These are phyloP conservation scores for Mohoua ochrocephala DNA, from an alignment of 2,113 vertebrate species.

Conservation along the genomic window DNA sequence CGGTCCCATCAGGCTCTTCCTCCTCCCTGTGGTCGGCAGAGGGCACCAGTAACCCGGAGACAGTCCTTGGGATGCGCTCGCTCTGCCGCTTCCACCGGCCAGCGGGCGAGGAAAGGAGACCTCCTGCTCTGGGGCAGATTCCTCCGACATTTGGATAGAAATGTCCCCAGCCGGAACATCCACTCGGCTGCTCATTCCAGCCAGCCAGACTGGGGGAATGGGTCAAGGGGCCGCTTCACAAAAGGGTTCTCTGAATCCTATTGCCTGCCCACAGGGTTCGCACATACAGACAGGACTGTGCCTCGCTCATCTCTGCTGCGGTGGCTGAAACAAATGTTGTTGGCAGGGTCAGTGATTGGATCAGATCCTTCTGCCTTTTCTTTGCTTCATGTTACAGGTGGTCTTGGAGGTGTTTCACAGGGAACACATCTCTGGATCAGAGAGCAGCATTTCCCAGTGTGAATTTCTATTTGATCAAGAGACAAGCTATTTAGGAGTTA, in stretches of 20 bases:
- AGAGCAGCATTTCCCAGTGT: background rate
- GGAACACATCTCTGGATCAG: background rate
- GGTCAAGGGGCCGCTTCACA: background rate
- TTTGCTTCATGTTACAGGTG: background rate
- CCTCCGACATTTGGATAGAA: background rate
- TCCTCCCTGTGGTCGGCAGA: background rate
- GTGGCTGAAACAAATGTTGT: background rate
- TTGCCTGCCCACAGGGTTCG: rapidly evolving
- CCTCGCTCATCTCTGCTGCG: rapidly evolving
- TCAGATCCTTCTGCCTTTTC: background rate
- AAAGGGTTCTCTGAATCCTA: background rate
- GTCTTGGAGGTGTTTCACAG: background rate
- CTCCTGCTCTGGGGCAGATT: background rate
- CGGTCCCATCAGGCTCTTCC: background rate
- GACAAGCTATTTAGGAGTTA: background rate
- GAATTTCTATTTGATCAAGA: background rate
- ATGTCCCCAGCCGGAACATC: background rate
- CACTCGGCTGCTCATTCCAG: background rate
- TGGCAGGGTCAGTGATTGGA: background rate
- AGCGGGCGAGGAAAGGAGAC: background rate
- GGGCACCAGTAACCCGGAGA: slow-evolving; percentile 1
- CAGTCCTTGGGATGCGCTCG: background rate
- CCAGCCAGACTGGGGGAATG: background rate
- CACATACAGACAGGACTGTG: rapidly evolving
- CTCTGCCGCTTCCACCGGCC: rapidly evolving